A percentile compares a stretch with the other conserved stretches of the same genome.
Conservation (phyloP, 2,113 vertebrate species). For the Gymnarchus niloticus region DNA sequence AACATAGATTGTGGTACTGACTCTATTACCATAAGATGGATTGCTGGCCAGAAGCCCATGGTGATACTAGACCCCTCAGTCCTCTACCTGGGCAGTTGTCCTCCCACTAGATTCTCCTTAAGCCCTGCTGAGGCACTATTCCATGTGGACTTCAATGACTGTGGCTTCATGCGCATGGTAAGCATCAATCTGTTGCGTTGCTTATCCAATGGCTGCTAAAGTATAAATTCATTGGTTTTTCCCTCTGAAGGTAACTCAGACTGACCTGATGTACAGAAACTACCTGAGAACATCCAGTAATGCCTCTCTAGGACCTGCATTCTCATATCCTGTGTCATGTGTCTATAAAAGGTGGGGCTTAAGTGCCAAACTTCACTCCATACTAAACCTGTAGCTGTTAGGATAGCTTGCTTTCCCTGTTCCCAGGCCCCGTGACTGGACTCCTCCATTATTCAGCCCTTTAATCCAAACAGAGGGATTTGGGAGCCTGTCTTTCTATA, state of each 20-base stretch:
- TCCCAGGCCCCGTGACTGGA: constrained; percentile 42
- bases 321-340: constrained; percentile 47
- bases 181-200: not conserved
- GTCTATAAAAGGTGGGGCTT: constrained; percentile 43
- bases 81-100: constrained; percentile 59
- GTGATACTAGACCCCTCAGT: constrained; percentile 29
- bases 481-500: constrained; percentile 53
- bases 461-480: constrained; percentile 36
- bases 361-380: not conserved
- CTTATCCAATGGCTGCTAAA: accelerated
- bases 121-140: constrained; percentile 44
- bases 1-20: constrained; percentile 39
- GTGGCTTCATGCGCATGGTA: constrained; percentile 44
- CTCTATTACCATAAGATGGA: constrained; percentile 44
- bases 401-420: not conserved
- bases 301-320: constrained; percentile 23
- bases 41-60: constrained; percentile 26
- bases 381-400: not conserved
- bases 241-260: constrained; percentile 44
- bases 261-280: constrained; percentile 43
- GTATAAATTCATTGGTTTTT: not conserved
- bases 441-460: constrained; percentile 34
- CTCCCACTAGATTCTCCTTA: constrained; percentile 28
- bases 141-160: constrained; percentile 37
- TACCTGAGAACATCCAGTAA: constrained; percentile 43